Percentiles rank a stretch among this genome's conserved stretches.
Evolutionary conservation across 2,888 invertebrate genomes (phyloP).

Genomic region (Liopterus haemorrhoidalis): DNA sequence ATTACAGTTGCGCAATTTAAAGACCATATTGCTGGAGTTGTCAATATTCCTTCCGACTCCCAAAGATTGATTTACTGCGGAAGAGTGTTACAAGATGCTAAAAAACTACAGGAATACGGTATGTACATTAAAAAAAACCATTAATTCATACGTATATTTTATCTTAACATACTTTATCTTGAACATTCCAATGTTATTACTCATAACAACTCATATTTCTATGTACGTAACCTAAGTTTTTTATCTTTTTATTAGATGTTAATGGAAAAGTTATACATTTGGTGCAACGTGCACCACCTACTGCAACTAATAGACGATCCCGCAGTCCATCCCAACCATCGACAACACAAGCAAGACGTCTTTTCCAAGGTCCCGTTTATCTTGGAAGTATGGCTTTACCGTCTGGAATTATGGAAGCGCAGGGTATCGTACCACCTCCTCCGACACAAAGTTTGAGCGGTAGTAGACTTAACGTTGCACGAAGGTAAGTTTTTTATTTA

Average conservation of each 20-base stretch:
- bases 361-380: constrained; percentile 47
- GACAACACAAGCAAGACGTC: constrained; percentile 26
- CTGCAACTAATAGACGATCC: constrained; percentile 34
- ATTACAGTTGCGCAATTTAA: constrained; percentile 78
- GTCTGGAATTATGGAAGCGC: constrained; percentile 45
- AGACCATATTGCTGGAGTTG: constrained; percentile 67
- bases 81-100: constrained; percentile 84
- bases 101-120: constrained; percentile 80
- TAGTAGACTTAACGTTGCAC: constrained; percentile 49
- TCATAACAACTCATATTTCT: neutral
- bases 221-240: neutral
- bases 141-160: constrained; percentile 4
- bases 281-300: constrained; percentile 80
- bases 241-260: constrained; percentile 57
- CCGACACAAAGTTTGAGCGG: constrained; percentile 49
- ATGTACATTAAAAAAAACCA: constrained; percentile 35
- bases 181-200: neutral
- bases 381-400: constrained; percentile 56
- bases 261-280: constrained; percentile 89
- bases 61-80: constrained; percentile 93
- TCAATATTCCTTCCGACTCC: constrained; percentile 71
- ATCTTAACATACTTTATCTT: constrained; percentile 4
- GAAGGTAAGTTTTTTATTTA: constrained; percentile 38
- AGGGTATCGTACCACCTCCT: constrained; percentile 47
- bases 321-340: constrained; percentile 32